Conservation (phyloP, 2,113 vertebrate species). For the Phodopus roborovskii region DNA sequence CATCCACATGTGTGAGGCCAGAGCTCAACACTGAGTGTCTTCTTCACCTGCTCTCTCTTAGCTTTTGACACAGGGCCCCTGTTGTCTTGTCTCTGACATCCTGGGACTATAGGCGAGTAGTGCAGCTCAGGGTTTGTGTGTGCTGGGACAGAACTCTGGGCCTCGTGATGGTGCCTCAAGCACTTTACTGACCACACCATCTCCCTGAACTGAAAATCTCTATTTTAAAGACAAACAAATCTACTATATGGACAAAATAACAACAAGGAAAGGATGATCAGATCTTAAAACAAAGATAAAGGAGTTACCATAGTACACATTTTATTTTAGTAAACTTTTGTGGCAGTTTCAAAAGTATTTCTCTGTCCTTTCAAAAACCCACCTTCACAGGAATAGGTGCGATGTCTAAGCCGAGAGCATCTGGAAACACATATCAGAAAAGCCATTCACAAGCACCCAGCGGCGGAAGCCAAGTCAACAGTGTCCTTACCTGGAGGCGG, state of each 20-base stretch:
- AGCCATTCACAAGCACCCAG: constrained; percentile 40
- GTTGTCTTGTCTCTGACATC: neutral
- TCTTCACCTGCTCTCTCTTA: neutral
- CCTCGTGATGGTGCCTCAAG: too few relatives aligned
- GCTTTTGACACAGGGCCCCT: neutral
- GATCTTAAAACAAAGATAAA: neutral
- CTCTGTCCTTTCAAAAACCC: constrained; percentile 1
- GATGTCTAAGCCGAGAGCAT: neutral
- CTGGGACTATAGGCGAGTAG: neutral
- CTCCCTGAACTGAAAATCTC: neutral
- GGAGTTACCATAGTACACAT: neutral
- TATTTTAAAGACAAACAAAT: constrained; percentile 57
- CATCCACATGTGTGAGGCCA: neutral
- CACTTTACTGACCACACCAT: neutral
- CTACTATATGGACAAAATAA: neutral
- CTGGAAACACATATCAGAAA: constrained; percentile 41
- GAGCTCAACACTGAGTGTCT: neutral
- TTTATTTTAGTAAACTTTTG: constrained; percentile 36
- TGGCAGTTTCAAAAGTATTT: constrained; percentile 10
- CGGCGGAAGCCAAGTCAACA: constrained; percentile 44
- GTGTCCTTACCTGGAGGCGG: constrained; percentile 89
- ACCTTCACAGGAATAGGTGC: neutral
- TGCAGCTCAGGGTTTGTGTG: neutral
- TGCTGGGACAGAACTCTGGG: too few relatives aligned
- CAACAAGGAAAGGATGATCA: neutral